Base-by-base conservation (phyloP, 1,140 invertebrate genomes). In the Pseudomyrmex cubaensis region DNA sequence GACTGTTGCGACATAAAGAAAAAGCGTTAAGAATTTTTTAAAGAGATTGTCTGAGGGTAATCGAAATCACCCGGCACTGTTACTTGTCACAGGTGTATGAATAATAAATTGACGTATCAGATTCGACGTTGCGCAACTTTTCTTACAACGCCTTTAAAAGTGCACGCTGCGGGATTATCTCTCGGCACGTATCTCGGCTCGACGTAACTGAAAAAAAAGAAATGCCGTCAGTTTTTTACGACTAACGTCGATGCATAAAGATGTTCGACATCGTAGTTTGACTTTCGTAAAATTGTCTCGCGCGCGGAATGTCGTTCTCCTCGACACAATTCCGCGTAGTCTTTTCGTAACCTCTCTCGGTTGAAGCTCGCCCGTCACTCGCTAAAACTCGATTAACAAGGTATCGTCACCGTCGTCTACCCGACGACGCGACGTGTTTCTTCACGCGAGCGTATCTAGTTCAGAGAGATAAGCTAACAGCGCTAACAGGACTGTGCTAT, bases 331-430 rank as follows among this genome's bases (percentile, higher is more conserved):
- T 35, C 35, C 35, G 35, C 35, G 35, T 35, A 35, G 35, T 5
- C 7, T 35, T 35, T 83, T 64, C 66, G 44, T 48, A 57, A 44
- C 20, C 20, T 50, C 44, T 50, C 69, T 57, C 66, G 22, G 59
- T 83, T 52, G 48, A 72, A 82, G 69, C 75, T 66, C 75, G 61
- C 85, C 85, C 10, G 62, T 85, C 78, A 52, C 46, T 72, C 70
- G 69, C 83, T 86, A 89, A 48, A 66, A 83, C 78, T 86, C 59
- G 67, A 88, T 89, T 86, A 86, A 74, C 87, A 48, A 56, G n/a
- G 57, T n/a, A 46, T 70, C 52, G 80, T 72, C 84, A 57, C 54
- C 59, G 54, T 62, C 35, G 48, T 20, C 4, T 61, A 48, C 10
- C 48, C 35, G 20, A 9, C 63, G 84, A 46, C 54, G 5, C 35